Percentiles rank a stretch among this genome's conserved stretches.
These are phyloP conservation scores for Zaprionus obscuricornis DNA, from an alignment of 2,888 invertebrate species.

Conservation along the genomic window DNA sequence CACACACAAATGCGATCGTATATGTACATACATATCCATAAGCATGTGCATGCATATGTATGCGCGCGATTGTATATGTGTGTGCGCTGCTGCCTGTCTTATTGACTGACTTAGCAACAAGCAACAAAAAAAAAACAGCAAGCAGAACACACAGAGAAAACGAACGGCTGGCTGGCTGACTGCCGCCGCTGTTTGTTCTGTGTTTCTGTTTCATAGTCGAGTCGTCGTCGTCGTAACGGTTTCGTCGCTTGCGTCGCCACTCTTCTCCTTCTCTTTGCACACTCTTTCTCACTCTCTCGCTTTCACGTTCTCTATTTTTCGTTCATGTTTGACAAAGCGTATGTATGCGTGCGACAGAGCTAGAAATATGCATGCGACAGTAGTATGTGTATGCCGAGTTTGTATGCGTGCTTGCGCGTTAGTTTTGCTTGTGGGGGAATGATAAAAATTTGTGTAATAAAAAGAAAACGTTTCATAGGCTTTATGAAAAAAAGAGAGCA, in stretches of 20 bases:
- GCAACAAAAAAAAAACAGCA: conserved; percentile 47
- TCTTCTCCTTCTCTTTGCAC: background rate
- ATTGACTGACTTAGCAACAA: conserved; percentile 74
- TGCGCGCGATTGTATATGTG: background rate
- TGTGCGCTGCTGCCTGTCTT: conserved; percentile 28
- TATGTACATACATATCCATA: background rate
- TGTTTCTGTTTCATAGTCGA: conserved; percentile 6
- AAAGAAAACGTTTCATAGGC: conserved; percentile 57
- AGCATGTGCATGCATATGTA: no score
- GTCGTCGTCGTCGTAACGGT: conserved; percentile 54
- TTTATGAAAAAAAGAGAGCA: conserved; percentile 29
- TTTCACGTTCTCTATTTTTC: conserved; percentile 14
- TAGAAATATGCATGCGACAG: conserved; percentile 45
- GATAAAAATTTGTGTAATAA: conserved; percentile 63
- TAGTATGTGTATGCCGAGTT: conserved; percentile 5
- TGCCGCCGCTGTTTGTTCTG: conserved; percentile 37
- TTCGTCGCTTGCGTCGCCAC: conserved; percentile 41
- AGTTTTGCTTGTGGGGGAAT: conserved; percentile 37
- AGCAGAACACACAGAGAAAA: conserved; percentile 28
- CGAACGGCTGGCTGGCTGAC: no score
- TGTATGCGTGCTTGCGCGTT: conserved; percentile 18
- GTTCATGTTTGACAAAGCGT: conserved; percentile 41
- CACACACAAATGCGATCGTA: conserved; percentile 2
- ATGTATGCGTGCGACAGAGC: conserved; percentile 60
- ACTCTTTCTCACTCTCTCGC: background rate